These are phyloP conservation scores for Trichopoda pennipes DNA, from an alignment of 2,888 invertebrate species.

Conservation along the genomic window DNA sequence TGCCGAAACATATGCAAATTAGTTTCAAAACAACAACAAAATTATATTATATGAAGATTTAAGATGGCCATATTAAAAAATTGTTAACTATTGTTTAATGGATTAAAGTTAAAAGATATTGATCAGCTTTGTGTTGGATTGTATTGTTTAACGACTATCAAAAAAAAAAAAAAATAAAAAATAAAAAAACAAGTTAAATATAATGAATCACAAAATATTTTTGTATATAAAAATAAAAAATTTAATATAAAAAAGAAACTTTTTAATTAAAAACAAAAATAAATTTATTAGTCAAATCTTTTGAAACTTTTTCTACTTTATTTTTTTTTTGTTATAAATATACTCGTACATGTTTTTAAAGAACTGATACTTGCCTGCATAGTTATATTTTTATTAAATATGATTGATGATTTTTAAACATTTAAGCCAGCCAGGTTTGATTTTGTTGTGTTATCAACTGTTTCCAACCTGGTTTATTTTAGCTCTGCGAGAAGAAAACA, in stretches of 20 bases:
- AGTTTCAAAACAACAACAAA: constrained; percentile 1
- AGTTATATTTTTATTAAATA: constrained; percentile 47
- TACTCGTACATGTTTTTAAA: constrained; percentile 6
- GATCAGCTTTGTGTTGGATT: background rate
- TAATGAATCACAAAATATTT: constrained; percentile 24
- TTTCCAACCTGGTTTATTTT: constrained; percentile 17
- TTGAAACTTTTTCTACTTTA: background rate
- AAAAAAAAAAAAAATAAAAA: too few relatives aligned
- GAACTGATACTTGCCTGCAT: background rate
- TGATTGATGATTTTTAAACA: constrained; percentile 55
- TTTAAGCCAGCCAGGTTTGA: constrained; percentile 7
- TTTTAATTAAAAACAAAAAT: too few relatives aligned
- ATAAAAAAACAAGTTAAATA: background rate
- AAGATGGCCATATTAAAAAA: constrained; percentile 3
- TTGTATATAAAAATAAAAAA: background rate
- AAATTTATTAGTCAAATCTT: constrained; percentile 9
- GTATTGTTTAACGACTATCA: background rate
- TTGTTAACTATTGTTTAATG: constrained; percentile 32
- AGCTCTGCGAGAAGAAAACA: constrained; percentile 1
- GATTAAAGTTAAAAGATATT: constrained; percentile 8
- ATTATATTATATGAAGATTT: constrained; percentile 15
- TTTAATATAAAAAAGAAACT: background rate
- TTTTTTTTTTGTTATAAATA: constrained; percentile 3
- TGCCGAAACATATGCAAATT: constrained; percentile 50
- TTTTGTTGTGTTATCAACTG: constrained; percentile 4